These are phyloP conservation scores for Bradypodion pumilum DNA, from an alignment of 2,797 vertebrate genomes.

Conservation along the genomic window DNA sequence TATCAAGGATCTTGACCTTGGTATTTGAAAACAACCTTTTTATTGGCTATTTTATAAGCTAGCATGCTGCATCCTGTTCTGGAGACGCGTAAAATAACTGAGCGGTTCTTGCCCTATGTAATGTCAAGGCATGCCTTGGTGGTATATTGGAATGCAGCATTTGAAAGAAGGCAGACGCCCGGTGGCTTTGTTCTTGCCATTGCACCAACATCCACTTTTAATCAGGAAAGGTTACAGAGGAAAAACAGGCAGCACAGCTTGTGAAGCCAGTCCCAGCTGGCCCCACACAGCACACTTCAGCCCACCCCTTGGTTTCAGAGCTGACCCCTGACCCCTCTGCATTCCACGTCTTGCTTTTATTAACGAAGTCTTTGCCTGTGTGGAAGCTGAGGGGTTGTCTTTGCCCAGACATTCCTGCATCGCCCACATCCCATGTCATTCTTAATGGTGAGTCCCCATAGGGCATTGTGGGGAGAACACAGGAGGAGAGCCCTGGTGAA, in stretches of 20 bases:
- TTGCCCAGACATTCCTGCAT: fast-evolving
- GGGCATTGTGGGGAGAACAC: background rate
- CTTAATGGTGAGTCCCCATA: background rate
- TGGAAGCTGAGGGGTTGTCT: background rate
- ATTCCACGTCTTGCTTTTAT: constrained; percentile 24
- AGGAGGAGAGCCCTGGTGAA: background rate
- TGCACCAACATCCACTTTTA: constrained; percentile 19
- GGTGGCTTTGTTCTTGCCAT: constrained; percentile 18
- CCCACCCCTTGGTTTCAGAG: constrained; percentile 2
- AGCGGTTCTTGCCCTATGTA: background rate
- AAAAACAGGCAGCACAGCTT: constrained; percentile 35
- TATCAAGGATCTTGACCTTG: constrained; percentile 1
- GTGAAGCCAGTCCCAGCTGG: constrained; percentile 5
- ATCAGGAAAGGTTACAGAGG: background rate
- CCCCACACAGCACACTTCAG: background rate
- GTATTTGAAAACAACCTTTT: constrained; percentile 13
- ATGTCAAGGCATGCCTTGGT: constrained; percentile 18
- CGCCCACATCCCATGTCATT: fast-evolving
- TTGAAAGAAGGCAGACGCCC: constrained; percentile 11
- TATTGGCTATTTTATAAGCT: constrained; percentile 8
- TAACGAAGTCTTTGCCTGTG: background rate
- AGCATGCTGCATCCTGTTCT: background rate
- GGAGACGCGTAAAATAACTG: constrained; percentile 3
- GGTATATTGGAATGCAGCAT: constrained; percentile 25
- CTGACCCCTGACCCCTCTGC: background rate